phyloP scores from a whole-genome alignment of 2,797 vertebrate species.

The Fistularia commersonii region DNA sequence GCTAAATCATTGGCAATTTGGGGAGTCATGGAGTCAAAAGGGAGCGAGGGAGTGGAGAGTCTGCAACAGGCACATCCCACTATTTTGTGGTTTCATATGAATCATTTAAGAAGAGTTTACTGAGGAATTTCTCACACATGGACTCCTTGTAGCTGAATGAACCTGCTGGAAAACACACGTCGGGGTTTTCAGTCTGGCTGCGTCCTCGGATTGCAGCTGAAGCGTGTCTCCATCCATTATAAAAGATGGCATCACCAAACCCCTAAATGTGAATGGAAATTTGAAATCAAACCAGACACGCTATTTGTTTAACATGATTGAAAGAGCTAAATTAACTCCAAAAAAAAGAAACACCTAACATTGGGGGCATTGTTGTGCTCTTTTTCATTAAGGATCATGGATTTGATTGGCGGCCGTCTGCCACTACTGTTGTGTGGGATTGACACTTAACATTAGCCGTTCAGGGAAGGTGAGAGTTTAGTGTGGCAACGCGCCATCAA shows the following conservation, averaged over 20 bases:
- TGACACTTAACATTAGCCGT: slow-evolving; percentile 25
- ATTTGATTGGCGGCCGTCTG: slow-evolving; percentile 35
- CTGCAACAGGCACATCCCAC: slow-evolving; percentile 42
- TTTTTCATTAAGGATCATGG: neutral
- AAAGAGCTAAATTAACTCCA: slow-evolving; percentile 6
- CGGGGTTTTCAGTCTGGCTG: neutral
- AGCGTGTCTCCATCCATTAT: too few species aligned
- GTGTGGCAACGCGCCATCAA: slow-evolving; percentile 25
- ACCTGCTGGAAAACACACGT: neutral
- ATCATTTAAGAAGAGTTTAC: slow-evolving; percentile 46
- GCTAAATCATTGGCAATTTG: slow-evolving; percentile 32
- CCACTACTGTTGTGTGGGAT: neutral
- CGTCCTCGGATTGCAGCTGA: too few species aligned
- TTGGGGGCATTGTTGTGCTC: slow-evolving; percentile 2
- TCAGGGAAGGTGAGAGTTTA: slow-evolving; percentile 21
- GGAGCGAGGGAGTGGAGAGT: slow-evolving; percentile 33
- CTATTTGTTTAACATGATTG: too few species aligned
- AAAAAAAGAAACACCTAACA: slow-evolving; percentile 31
- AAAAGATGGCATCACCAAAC: too few species aligned
- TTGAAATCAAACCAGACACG: too few species aligned
- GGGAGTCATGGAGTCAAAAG: slow-evolving; percentile 39
- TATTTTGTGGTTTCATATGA: slow-evolving; percentile 46
- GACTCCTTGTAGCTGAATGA: slow-evolving; percentile 15
- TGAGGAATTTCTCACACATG: slow-evolving; percentile 29
- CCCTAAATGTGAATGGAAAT: too few species aligned